phyloP scores from a whole-genome alignment of 2,888 invertebrate species.

The Homarus gammarus region DNA sequence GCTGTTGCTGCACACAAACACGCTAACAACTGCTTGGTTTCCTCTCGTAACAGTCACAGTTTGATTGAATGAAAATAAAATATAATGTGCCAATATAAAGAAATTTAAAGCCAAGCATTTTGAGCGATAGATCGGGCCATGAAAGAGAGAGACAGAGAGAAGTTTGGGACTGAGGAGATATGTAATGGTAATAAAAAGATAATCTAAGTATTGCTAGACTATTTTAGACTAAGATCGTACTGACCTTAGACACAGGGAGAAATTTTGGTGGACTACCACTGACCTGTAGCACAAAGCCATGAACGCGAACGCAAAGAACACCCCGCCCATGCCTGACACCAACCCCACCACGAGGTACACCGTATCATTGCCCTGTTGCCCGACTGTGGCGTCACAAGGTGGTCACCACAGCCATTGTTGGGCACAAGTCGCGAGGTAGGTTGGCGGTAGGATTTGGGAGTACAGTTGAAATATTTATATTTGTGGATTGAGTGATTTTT shows the following conservation, averaged over 20 bases:
- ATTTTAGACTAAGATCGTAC: slow-evolving; percentile 84
- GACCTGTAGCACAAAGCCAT: slow-evolving; percentile 99
- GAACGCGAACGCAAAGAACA: slow-evolving; percentile 98
- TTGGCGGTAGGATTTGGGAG: slow-evolving; percentile 46
- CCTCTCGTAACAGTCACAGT: slow-evolving; percentile 63
- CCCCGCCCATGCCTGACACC: slow-evolving; percentile 99
- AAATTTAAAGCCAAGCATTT: slow-evolving; percentile 51
- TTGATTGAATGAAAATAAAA: slow-evolving; percentile 39
- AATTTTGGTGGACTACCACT: slow-evolving; percentile 99
- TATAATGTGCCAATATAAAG: slow-evolving; percentile 61
- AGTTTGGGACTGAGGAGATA: slow-evolving; percentile 47
- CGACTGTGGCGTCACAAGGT: slow-evolving; percentile 84
- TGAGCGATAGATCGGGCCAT: slow-evolving; percentile 49
- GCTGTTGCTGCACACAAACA: slow-evolving; percentile 24
- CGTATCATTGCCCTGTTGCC: slow-evolving; percentile 98
- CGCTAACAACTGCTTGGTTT: slow-evolving; percentile 45
- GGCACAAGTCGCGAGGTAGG: slow-evolving; percentile 35
- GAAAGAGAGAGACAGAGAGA: slow-evolving; percentile 44
- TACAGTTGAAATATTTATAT: slow-evolving; percentile 34
- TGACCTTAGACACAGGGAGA: slow-evolving; percentile 99
- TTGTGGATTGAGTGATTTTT: slow-evolving; percentile 63
- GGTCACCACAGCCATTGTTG: slow-evolving; percentile 77
- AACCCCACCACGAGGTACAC: slow-evolving; percentile 98
- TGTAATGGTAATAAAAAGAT: slow-evolving; percentile 57
- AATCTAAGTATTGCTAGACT: slow-evolving; percentile 56